Base-by-base conservation (phyloP, 92 coral and sea anemone species). In the Palythoa caribaeorum region DNA sequence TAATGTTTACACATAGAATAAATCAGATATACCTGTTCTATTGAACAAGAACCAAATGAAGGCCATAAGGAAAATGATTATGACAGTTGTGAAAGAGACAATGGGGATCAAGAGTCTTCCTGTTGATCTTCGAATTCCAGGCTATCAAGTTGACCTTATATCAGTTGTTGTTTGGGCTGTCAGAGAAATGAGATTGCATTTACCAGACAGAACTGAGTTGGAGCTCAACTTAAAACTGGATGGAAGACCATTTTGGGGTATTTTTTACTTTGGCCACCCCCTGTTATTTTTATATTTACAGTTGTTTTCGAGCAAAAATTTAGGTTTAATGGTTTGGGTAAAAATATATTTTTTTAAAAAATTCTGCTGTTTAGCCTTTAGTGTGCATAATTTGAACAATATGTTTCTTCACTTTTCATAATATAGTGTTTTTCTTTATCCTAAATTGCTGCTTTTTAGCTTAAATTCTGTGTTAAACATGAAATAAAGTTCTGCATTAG, bases 221-320 rank as follows among this genome's bases (percentile, higher is more conserved):
- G 91, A 83, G 76, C 38, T 87, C 53, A 91, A 91, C 65, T 77
- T 91, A 48, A 87, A 83, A 57, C 81, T 83, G 62, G 91, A 91
- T 78, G 91, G 94, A 48, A 88, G 91, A 78, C 94, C 94, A n/a
- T 88, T 91, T 88, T 88, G 51, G 88, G 89, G 91, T 91, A 71
- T 73, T 3, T n/a, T 73, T 39, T 73, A 52, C 55, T 52, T 52
- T 52, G 55, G 1, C 55, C 55, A 52, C 1, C 55, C 55, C 55
- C 55, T 1, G 55, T 11, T 52, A 52, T 52, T 6, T 52, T 52
- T 52, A 52, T 52, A 52, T 52, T 6, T 52, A 6, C 12, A 52
- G 28, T 11, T 6, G 55, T 52, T 52, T 52, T 52, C 55, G 55
- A 52, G 55, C 55, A 52, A 52, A 52, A 52, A 52, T 52, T 0